Conservation (phyloP, 2,888 invertebrate genomes). For the Meteorus cinctellus region DNA sequence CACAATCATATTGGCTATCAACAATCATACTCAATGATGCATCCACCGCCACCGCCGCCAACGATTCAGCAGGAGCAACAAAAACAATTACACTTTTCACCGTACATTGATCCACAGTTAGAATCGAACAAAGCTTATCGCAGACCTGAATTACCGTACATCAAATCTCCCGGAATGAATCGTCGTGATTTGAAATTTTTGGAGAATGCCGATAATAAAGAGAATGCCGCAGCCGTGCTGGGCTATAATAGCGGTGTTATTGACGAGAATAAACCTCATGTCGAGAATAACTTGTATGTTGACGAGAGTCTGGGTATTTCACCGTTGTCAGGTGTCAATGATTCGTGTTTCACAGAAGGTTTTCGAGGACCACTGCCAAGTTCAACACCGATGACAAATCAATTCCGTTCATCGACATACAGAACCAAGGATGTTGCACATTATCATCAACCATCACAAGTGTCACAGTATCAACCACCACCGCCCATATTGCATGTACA, state of each 20-base stretch:
- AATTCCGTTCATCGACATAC: conserved; percentile 61
- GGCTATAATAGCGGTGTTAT: conserved; percentile 66
- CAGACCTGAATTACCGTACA: conserved; percentile 68
- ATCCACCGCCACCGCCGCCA: conserved; percentile 51
- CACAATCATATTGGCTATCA: conserved; percentile 75
- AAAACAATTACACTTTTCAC: conserved; percentile 63
- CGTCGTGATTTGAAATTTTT: conserved; percentile 69
- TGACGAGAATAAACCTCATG: conserved; percentile 58
- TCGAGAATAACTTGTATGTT: conserved; percentile 60
- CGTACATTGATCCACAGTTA: conserved; percentile 60
- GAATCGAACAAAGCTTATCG: conserved; percentile 64
- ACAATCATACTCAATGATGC: conserved; percentile 55
- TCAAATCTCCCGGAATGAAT: conserved; percentile 70
- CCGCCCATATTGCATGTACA: background rate
- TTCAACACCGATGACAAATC: conserved; percentile 69
- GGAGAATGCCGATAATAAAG: conserved; percentile 69
- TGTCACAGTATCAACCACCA: conserved; percentile 47
- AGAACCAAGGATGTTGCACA: conserved; percentile 58
- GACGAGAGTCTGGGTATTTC: conserved; percentile 69
- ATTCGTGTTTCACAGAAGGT: conserved; percentile 68
- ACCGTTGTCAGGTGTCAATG: conserved; percentile 63
- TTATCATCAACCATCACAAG: conserved; percentile 52
- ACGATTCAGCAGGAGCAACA: conserved; percentile 58
- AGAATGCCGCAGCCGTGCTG: conserved; percentile 63
- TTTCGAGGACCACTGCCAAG: conserved; percentile 64